These are phyloP conservation scores for Amia ocellicauda DNA, from an alignment of 2,113 vertebrate genomes.

Conservation along the genomic window DNA sequence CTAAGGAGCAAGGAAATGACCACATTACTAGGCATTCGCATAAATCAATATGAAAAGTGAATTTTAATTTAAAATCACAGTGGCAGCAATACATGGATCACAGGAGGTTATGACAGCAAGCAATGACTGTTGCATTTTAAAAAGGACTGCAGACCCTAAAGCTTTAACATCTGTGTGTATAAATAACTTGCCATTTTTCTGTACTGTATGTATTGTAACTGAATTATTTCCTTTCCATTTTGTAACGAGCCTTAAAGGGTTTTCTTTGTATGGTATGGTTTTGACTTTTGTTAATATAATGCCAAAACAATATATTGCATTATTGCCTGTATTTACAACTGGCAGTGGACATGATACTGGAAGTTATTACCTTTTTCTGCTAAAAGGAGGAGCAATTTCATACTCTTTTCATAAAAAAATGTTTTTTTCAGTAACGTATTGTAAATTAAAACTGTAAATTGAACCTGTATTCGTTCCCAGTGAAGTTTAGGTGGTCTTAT, in stretches of 20 bases:
- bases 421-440: constrained; percentile 64
- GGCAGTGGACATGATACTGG: constrained; percentile 36
- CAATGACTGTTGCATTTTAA: not conserved
- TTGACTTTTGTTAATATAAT: constrained; percentile 45
- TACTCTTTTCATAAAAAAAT: constrained; percentile 53
- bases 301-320: constrained; percentile 64
- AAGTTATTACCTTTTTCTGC: constrained; percentile 29
- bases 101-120: not conserved
- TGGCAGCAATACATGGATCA: not conserved
- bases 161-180: constrained; percentile 1
- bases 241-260: constrained; percentile 18
- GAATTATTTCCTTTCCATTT: constrained; percentile 17
- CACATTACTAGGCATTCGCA: no score
- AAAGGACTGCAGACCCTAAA: not conserved
- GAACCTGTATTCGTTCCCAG: constrained; percentile 78
- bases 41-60: no score
- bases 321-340: constrained; percentile 53
- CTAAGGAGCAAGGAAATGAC: no score
- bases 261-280: constrained; percentile 15
- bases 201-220: constrained; percentile 46
- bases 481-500: constrained; percentile 79
- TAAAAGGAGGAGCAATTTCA: constrained; percentile 41
- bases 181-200: constrained; percentile 10
- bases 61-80: no score
- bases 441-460: constrained; percentile 77